Conservation (phyloP, 2,797 vertebrate genomes). For the Mallotus villosus region DNA sequence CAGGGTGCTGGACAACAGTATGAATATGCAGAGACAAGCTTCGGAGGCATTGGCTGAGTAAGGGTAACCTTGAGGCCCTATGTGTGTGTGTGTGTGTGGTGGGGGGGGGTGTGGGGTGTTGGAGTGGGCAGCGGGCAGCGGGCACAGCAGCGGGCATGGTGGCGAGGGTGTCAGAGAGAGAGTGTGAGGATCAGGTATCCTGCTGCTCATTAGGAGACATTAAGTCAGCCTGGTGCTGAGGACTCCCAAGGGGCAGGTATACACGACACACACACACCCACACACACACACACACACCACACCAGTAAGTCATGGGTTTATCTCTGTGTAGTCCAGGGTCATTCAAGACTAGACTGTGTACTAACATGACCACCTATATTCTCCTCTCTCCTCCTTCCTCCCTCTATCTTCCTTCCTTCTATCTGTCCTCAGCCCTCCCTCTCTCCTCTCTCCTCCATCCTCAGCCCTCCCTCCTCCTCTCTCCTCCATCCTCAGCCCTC, state of each 20-base stretch:
- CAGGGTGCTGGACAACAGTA: conserved; percentile 29
- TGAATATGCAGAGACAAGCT: conserved; percentile 5
- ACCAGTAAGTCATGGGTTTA: background rate
- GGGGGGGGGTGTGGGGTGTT: conserved; percentile 21
- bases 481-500: no score
- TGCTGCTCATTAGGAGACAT: conserved; percentile 42
- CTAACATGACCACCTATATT: background rate
- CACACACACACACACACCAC: no score
- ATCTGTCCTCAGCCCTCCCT: background rate
- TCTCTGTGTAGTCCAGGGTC: background rate
- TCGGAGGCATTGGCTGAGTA: no score
- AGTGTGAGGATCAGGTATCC: conserved; percentile 28
- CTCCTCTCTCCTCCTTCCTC: background rate
- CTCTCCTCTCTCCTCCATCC: background rate
- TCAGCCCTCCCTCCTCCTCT: background rate
- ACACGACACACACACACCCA: background rate
- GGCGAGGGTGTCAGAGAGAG: conserved; percentile 5
- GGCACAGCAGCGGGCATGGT: background rate
- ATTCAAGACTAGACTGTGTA: no score
- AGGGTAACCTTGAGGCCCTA: conserved; percentile 27
- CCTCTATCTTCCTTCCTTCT: background rate
- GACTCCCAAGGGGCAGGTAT: conserved; percentile 17
- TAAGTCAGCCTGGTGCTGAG: conserved; percentile 41
- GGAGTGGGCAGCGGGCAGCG: background rate
- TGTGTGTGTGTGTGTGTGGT: conserved; percentile 13